Evolutionary conservation across 2,797 vertebrate species (phyloP), one percentile per base, ranked within the genome.

Genomic region (Liparis tanakae): DNA sequence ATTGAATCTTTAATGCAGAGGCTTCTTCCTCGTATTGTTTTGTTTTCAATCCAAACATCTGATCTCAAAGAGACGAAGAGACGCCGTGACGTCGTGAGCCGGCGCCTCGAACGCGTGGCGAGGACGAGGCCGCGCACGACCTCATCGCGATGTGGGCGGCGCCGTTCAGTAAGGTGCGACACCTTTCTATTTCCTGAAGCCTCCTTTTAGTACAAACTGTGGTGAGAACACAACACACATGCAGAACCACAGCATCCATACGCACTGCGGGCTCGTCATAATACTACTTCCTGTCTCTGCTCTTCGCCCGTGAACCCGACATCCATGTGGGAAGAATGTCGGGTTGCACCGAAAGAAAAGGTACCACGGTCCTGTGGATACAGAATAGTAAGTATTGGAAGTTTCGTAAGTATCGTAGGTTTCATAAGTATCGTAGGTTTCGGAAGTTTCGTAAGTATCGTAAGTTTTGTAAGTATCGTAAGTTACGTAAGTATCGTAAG

Each of bases 1-100:
- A 30, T 69, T 75, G 83, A 67, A 80, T 90, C 76, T 80, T 61
- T 57, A 62, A 65, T 15, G 53, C 80, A 72, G 78, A 79, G 33
- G 78, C 25, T 30, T 30, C 25, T 30, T 30, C 25, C 25, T 30
- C 25, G 25, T 30, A 30, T 30, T 30, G 25, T n/a, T n/a, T 20
- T 10, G 4, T 54, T 30, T 30, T 54, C 13, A 8, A 13, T 51
- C 50, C 12, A 51, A 51, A 51, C 13, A 53, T 20, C 20, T 1
- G 20, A 46, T 46, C 17, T 17, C 7, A 30, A 51, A 20, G 48
- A 48, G n/a, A 4, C 7, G 25, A 33, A 15, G 13, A 55, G 53
- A 17, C 22, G 48, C 10, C 48, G 48, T n/a, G 20, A 20, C 4
- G 13, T 6, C 1, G 25, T 1, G 20, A 53, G 50, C 17, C 7